Evolutionary conservation across 2,888 invertebrate species (phyloP).

Genomic region (Caenorhabditis sp.): DNA sequence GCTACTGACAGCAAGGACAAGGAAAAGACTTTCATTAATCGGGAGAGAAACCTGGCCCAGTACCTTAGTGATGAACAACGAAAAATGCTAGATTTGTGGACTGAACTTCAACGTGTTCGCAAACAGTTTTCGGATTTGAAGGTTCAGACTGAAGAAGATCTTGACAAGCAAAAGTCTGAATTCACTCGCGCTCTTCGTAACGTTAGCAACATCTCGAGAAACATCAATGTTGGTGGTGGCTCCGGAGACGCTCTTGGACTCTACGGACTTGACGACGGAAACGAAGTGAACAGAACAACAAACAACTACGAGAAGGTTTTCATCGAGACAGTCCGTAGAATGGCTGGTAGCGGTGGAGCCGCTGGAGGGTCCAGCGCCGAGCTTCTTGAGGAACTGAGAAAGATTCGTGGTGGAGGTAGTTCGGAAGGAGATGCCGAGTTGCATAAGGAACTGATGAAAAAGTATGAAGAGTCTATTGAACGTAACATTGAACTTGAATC

Average conservation of each 20-base stretch:
- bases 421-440: conserved; percentile 77
- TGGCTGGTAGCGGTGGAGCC: conserved; percentile 54
- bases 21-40: conserved; percentile 76
- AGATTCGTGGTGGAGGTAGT: conserved; percentile 64
- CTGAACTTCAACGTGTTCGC: conserved; percentile 81
- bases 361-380: conserved; percentile 64
- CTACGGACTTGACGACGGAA: conserved; percentile 60
- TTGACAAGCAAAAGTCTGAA: conserved; percentile 76
- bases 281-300: conserved; percentile 65
- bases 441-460: conserved; percentile 81
- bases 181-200: conserved; percentile 76
- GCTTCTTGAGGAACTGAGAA: conserved; percentile 69
- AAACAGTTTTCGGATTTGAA: conserved; percentile 81
- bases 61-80: conserved; percentile 82
- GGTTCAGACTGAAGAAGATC: conserved; percentile 71
- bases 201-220: conserved; percentile 64
- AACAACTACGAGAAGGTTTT: conserved; percentile 76
- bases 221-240: conserved; percentile 44
- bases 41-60: conserved; percentile 79
- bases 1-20: conserved; percentile 77
- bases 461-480: conserved; percentile 82
- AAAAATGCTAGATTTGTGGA: conserved; percentile 82
- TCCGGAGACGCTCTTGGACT: conserved; percentile 42
- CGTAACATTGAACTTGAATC: conserved; percentile 82
- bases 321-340: conserved; percentile 74